Evolutionary conservation across 2,113 vertebrate species (phyloP), one percentile per base, ranked within the genome.

Genomic region (Dromas ardeola): DNA sequence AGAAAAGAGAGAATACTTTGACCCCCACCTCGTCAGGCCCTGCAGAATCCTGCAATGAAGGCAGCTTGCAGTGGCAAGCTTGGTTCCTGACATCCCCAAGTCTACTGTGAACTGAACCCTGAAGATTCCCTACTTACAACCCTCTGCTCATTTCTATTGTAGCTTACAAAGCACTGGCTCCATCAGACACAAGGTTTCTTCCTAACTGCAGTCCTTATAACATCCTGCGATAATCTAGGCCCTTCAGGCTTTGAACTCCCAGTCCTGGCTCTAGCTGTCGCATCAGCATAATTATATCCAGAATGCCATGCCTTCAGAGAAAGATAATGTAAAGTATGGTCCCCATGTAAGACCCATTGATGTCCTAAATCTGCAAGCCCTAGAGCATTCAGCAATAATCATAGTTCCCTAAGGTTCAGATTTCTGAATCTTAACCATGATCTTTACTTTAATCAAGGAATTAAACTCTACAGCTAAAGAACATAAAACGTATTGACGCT

Each of bases 401-500:
- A 70, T 32, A 36, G 29, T 18, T 91, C 77, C 81, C 84, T 59
- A 59, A 73, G 83, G 88, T 67, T 89, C n/a, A 81, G 47, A 40
- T 89, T 94, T 89, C 55, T 65, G 72, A 91, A 84, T 91, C 83
- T 74, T 89, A 86, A 62, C 32, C 11, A 15, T 52, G 65, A 67
- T 86, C 77, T 91, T 96, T 36, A 40, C 61, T 85, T 93, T 72
- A 82, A 95, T 96, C 93, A 86, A 86, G 42, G 72, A 91, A 74
- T 86, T 86, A 82, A 95, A 95, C 88, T 90, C 85, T 90, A 53
- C 34, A 78, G 59, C 77, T 81, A 42, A 86, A 81, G 63, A 92
- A 81, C 26, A 40, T 40, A 67, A 92, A 81, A 42, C 0, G 0
- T 72, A 69, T 56, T 73, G 74, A 86, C 3, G 21, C 18, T 82